Evolutionary conservation across 2,888 invertebrate genomes (phyloP), one percentile per base, ranked within the genome.

Genomic region (Opisthograptis luteolata): DNA sequence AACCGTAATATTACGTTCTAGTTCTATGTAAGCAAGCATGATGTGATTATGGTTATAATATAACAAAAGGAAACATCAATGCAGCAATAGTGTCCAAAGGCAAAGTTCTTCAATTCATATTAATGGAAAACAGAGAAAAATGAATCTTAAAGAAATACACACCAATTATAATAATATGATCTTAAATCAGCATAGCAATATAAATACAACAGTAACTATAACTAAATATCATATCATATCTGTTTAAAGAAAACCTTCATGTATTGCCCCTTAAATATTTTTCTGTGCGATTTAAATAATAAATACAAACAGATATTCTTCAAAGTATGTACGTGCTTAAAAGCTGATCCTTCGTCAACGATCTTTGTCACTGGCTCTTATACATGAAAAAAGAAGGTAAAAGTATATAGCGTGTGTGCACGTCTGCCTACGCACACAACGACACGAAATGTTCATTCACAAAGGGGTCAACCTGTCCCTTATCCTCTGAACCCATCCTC

Each of bases 401-500:
- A 55, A 60, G 49, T 55, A 55, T 50, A 51, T 1, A 9, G n/a
- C 36, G 49, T 48, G 46, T 48, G 53, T 53, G 47, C 30, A 24
- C 15, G 52, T 30, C 22, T 20, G 42, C 37, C 50, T 60, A 66
- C 69, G 67, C 68, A 67, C 68, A 66, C 65, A 58, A 52, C 47
- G 48, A 59, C 61, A 63, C 62, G 62, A 70, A 74, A 73, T 69
- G 74, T 84, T 79, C 84, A 87, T 86, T 87, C 82, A 87, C 48
- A 56, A 76, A 79, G 80, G 76, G n/a, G 68, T 70, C 69, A 77
- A 78, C 80, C 78, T 79, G 84, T 82, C 81, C 73, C 75, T 68
- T 75, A 79, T 79, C 80, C 76, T 73, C 74, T 76, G 76, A 75
- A 74, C 79, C 76, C 81, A 77, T 80, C 80, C 81, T 78, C 79